Evolutionary conservation across 2,113 vertebrate species (phyloP).

Genomic region (Notothenia coriiceps): DNA sequence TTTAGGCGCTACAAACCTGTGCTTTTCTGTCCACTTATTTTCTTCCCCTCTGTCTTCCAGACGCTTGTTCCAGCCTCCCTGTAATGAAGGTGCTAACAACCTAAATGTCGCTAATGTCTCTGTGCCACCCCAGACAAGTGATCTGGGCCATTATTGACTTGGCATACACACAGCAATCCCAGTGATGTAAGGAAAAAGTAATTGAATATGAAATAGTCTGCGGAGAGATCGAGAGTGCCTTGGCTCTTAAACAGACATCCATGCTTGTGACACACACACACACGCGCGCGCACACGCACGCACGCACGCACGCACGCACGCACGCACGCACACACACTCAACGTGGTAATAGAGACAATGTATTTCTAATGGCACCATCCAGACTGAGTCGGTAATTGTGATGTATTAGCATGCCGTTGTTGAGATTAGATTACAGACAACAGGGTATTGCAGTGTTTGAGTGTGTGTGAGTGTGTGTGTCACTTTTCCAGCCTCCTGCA

Average conservation of each 20-base stretch:
- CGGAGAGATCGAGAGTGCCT: slow-evolving; percentile 53
- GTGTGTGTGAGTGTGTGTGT: slow-evolving; percentile 26
- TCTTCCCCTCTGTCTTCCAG: neutral
- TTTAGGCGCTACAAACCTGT: slow-evolving; percentile 2
- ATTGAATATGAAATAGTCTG: slow-evolving; percentile 75
- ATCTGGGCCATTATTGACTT: slow-evolving; percentile 69
- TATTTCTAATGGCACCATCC: slow-evolving; percentile 75
- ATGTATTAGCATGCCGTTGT: slow-evolving; percentile 70
- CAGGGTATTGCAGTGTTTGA: slow-evolving; percentile 45
- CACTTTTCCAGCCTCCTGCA: slow-evolving; percentile 24
- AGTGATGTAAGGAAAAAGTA: slow-evolving; percentile 69
- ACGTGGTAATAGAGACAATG: slow-evolving; percentile 69
- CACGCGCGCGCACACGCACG: neutral
- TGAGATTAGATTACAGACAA: slow-evolving; percentile 74
- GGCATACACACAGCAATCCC: slow-evolving; percentile 39
- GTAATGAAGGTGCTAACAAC: slow-evolving; percentile 66
- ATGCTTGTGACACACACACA: slow-evolving; percentile 18
- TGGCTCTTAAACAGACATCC: slow-evolving; percentile 51
- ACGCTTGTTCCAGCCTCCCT: slow-evolving; percentile 14
- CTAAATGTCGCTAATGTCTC: slow-evolving; percentile 48
- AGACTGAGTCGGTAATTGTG: slow-evolving; percentile 75
- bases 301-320: too few species aligned
- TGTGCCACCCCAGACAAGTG: slow-evolving; percentile 53
- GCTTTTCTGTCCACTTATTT: neutral
- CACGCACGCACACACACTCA: neutral